These are phyloP conservation scores for Neogale vison DNA, from an alignment of 2,113 vertebrate species.

Conservation along the genomic window DNA sequence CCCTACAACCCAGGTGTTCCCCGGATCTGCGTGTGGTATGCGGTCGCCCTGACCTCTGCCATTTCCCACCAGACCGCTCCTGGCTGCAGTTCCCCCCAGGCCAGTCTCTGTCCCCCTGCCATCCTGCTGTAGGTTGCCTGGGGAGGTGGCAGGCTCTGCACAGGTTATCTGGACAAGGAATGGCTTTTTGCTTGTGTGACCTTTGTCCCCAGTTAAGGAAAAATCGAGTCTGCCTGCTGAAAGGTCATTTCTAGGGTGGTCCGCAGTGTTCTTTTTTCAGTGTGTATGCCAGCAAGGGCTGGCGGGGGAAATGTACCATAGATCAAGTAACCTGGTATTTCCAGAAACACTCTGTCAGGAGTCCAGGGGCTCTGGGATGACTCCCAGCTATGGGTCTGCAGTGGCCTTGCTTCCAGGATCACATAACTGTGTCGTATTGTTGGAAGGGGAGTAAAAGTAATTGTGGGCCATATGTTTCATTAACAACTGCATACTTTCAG, in stretches of 20 bases:
- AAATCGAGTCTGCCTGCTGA: not conserved
- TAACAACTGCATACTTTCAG: not conserved
- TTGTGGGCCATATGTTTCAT: not conserved
- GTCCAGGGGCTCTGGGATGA: not conserved
- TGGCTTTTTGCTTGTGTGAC: not conserved
- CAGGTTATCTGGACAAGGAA: not conserved
- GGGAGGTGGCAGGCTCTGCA: not conserved
- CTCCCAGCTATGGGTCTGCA: not conserved
- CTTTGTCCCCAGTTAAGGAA: not conserved
- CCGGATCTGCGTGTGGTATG: not conserved
- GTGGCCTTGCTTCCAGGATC: not conserved
- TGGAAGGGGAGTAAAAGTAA: not conserved
- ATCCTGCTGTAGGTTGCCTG: not conserved
- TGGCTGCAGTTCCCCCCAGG: not conserved
- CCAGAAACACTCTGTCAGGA: not conserved
- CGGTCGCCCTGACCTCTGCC: not conserved
- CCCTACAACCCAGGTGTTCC: rapidly evolving
- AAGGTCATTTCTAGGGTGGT: not conserved
- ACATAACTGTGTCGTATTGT: rapidly evolving
- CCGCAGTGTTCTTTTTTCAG: not conserved
- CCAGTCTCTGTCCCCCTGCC: not conserved
- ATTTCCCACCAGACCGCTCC: not conserved
- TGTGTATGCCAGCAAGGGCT: not conserved
- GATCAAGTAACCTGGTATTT: not conserved
- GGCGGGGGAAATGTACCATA: no score